Base-by-base conservation (phyloP, 2,888 invertebrate genomes). In the Hypomecis punctinalis region DNA sequence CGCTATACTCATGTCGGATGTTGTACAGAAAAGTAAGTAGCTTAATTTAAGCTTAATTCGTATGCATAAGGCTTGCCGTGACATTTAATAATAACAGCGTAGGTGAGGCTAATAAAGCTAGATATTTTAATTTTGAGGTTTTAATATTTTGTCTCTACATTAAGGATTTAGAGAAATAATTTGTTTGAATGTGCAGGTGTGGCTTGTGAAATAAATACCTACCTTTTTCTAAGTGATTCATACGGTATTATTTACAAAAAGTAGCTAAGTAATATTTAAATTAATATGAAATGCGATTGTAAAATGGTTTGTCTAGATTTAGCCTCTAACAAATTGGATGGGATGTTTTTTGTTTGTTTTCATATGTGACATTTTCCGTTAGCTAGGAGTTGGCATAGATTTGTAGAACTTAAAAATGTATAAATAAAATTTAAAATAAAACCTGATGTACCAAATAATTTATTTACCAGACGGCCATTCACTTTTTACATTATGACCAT, bases 51-150 rank as follows among this genome's bases (percentile, higher is more conserved):
- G 23, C 23, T 13, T 56, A 33, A 63, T 65, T 33, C 11, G 47
- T 42, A 61, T 61, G 49, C 59, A 8, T 46, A 47, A 59, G 46
- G 55, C 48, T 37, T 39, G 40, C 42, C 48, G 8, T 55, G 45
- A 47, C 51, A 55, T 61, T 61, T 61, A 36, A 61, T 43, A 54
- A 39, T 40, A 8, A 6, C 10, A 43, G 39, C 49, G 49, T 55
- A 48, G 53, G 53, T 55, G 43, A 49, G 9, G 46, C 42, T 54
- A 55, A 61, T 61, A 55, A 48, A 47, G 36, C 42, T 23, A 47
- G 36, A 23, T 37, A 42, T 61, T 61, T 53, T 55, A 48, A 42
- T 13, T 8, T 59, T 52, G 35, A 59, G 23, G 46, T 52, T 10
- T 59, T 45, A 52, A 39, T 9, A 36, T 10, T 51, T 60, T 46